These are phyloP conservation scores for Leptinotarsa haldemani DNA, from an alignment of 2,888 invertebrate species.

Conservation along the genomic window DNA sequence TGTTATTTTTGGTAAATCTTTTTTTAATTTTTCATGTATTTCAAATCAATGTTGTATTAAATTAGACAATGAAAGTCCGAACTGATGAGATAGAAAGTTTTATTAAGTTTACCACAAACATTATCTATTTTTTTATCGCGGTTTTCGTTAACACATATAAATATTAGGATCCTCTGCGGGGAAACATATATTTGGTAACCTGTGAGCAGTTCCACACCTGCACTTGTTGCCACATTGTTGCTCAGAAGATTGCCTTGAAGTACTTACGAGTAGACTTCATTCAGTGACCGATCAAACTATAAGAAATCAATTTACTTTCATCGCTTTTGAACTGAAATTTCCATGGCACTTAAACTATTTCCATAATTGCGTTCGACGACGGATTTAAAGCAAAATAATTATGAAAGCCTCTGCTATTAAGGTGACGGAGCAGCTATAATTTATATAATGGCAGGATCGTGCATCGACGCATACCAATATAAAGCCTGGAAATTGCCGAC, in stretches of 20 bases:
- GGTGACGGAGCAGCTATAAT: slow-evolving; percentile 41
- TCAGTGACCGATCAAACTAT: neutral
- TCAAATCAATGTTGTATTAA: too few species aligned
- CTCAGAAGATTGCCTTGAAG: slow-evolving; percentile 1
- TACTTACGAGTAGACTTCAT: neutral
- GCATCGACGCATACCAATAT: slow-evolving; percentile 46
- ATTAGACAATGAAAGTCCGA: too few species aligned
- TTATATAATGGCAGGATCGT: slow-evolving; percentile 43
- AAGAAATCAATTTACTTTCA: slow-evolving; percentile 18
- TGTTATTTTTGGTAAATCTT: too few species aligned
- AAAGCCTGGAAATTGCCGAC: slow-evolving; percentile 47
- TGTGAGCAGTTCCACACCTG: neutral
- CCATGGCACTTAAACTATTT: slow-evolving; percentile 10
- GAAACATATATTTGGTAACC: neutral
- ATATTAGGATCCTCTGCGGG: too few species aligned
- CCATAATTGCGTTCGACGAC: slow-evolving; percentile 11
- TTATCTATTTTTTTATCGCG: too few species aligned
- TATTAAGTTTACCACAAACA: too few species aligned
- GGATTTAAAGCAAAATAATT: slow-evolving; percentile 28
- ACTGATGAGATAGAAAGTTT: too few species aligned
- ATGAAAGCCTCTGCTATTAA: slow-evolving; percentile 32
- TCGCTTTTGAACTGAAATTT: slow-evolving; percentile 4
- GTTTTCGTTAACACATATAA: too few species aligned
- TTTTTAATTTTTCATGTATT: too few species aligned
- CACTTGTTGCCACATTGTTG: neutral